Evolutionary conservation across 1,140 invertebrate species (phyloP).

Genomic region (Diabrotica undecimpunctata): DNA sequence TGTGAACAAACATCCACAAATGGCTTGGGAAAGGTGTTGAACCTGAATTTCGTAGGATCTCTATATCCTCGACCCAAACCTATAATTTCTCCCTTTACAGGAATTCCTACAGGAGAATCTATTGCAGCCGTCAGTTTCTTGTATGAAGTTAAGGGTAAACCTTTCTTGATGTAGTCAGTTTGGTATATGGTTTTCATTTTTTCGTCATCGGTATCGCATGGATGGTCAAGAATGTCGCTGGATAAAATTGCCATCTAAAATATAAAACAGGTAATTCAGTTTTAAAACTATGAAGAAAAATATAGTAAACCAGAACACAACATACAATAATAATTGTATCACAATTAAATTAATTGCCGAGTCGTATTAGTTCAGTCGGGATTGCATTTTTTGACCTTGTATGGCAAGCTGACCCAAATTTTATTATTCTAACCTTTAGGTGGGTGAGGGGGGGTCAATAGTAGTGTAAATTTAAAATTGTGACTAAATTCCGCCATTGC

Average conservation of each 20-base stretch:
- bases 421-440: too few species aligned
- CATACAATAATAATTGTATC: too few species aligned
- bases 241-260: slow-evolving; percentile 55
- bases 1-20: slow-evolving; percentile 45
- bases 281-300: too few species aligned
- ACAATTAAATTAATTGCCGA: too few species aligned
- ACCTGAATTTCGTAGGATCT: slow-evolving; percentile 50
- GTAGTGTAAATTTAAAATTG: too few species aligned
- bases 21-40: slow-evolving; percentile 44
- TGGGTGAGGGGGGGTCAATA: too few species aligned
- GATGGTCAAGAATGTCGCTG: slow-evolving; percentile 56
- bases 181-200: slow-evolving; percentile 60
- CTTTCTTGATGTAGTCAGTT: slow-evolving; percentile 56
- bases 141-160: slow-evolving; percentile 46
- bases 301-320: too few species aligned
- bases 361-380: too few species aligned
- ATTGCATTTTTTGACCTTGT: too few species aligned
- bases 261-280: slow-evolving; percentile 8
- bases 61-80: slow-evolving; percentile 47
- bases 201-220: slow-evolving; percentile 54
- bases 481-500: too few species aligned
- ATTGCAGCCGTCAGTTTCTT: slow-evolving; percentile 47
- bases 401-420: too few species aligned
- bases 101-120: slow-evolving; percentile 46
- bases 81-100: slow-evolving; percentile 43